Percentiles rank a stretch among this genome's conserved stretches.
phyloP scores from a whole-genome alignment of 64 coral and sea anemone genomes.

The Porites lutea region DNA sequence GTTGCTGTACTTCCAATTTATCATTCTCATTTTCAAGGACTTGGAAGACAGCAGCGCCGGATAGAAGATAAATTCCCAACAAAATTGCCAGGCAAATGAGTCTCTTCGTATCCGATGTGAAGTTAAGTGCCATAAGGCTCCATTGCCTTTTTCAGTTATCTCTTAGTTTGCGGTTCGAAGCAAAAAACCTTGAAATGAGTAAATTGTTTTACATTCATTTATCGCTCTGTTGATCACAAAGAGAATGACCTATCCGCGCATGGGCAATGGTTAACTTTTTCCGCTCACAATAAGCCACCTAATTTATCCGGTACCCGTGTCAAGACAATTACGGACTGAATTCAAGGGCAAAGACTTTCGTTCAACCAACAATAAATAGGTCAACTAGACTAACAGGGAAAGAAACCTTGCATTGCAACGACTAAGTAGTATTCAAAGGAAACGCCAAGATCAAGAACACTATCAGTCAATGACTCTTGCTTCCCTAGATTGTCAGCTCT shows the following conservation, averaged over 20 bases:
- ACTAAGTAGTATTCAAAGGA: too few relatives aligned
- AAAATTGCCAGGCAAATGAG: constrained; percentile 71
- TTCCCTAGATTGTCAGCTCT: too few relatives aligned
- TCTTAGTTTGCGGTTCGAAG: not conserved
- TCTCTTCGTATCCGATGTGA: constrained; percentile 83
- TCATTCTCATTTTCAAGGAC: constrained; percentile 94
- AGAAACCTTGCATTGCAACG: not conserved
- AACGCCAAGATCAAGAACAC: too few relatives aligned
- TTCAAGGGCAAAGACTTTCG: not conserved
- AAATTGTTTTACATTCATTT: not conserved
- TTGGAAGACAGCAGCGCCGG: constrained; percentile 88
- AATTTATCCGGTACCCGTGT: constrained; percentile 27
- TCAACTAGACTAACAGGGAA: not conserved
- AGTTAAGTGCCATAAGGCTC: constrained; percentile 81
- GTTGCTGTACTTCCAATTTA: constrained; percentile 58
- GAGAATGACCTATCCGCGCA: not conserved
- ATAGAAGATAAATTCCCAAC: constrained; percentile 82
- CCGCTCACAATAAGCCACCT: constrained; percentile 21
- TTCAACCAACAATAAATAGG: too few relatives aligned
- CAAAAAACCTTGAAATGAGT: not conserved
- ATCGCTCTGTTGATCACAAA: not conserved
- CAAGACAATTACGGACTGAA: not conserved
- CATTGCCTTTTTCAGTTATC: constrained; percentile 56
- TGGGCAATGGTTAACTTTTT: not conserved
- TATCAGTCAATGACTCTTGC: too few relatives aligned